Conservation (phyloP, 2,888 invertebrate species). For the Spisula solida region DNA sequence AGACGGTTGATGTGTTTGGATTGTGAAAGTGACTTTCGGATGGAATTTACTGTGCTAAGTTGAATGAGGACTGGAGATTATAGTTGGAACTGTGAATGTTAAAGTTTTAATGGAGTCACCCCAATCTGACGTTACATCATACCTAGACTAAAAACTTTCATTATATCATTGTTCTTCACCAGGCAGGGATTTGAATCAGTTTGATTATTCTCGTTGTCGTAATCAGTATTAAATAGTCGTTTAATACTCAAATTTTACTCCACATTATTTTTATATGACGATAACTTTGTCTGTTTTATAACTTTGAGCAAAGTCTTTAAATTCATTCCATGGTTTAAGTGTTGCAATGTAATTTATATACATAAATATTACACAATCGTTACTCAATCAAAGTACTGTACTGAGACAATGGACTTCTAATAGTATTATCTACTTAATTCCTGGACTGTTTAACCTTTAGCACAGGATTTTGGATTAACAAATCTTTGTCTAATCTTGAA, state of each 20-base stretch:
- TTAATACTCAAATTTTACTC: conserved; percentile 33
- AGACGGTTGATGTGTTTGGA: not conserved
- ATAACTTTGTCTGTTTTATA: not conserved
- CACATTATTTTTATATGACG: conserved; percentile 10
- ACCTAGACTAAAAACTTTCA: not conserved
- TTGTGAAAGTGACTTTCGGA: not conserved
- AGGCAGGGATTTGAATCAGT: not conserved
- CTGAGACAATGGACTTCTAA: not conserved
- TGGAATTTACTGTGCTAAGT: not conserved
- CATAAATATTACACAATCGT: not conserved
- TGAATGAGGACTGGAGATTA: not conserved
- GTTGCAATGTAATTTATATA: not conserved
- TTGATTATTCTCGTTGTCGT: not conserved
- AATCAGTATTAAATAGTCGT: not conserved
- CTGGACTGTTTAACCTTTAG: not conserved
- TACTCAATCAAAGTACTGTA: not conserved
- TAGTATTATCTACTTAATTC: not conserved
- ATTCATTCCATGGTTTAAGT: not conserved
- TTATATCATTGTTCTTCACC: not conserved
- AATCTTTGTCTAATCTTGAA: conserved; percentile 9
- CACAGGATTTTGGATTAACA: not conserved
- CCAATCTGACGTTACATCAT: conserved; percentile 11
- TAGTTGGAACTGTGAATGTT: not conserved
- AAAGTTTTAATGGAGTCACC: not conserved
- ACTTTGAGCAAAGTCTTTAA: not conserved